Evolutionary conservation across 2,888 invertebrate genomes (phyloP), one percentile per base, ranked within the genome.

Genomic region (Teleogryllus oceanicus): DNA sequence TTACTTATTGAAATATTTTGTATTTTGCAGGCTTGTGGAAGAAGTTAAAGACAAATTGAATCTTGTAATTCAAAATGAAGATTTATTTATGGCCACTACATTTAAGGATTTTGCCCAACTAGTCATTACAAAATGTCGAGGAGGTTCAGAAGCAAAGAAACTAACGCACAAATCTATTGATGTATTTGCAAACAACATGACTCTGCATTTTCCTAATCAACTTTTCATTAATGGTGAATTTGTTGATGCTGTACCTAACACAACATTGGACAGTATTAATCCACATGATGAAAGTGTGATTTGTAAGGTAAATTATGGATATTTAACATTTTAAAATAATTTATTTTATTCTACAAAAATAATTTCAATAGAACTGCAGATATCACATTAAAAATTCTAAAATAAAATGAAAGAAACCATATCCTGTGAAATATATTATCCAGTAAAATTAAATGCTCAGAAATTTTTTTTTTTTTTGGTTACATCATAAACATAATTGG

Each of bases 151-250:
- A 0, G 87, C 84, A 1, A 86, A 89, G 24, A 84, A 85, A 74
- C 88, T 93, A 10, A 88, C 90, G 2, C 97, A 93, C 85, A 92
- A 94, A 80, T 93, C 94, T 0, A 91, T 96, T 0, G 91, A 92
- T 83, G 84, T 97, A 84, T 89, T 92, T 78, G 92, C 92, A 0
- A 98, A 98, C 86, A 95, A 96, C 85, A 92, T 94, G 89, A 91
- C 93, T 81, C 88, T 98, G 3, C 92, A 90, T 82, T 95, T 98
- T 85, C 96, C 98, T 0, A 94, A 93, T 24, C 98, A 98, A 85
- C 86, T 97, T 78, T 98, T 98, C 85, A 95, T 98, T 83, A 91
- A 97, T 87, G 98, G 98, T 1, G 90, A 94, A 85, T 99, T 99
- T 86, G 90, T 95, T 0, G 91, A 97, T 85, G 91, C 96, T 0